Base-by-base conservation (phyloP, 2,888 invertebrate genomes). In the Galerucella calmariensis region DNA sequence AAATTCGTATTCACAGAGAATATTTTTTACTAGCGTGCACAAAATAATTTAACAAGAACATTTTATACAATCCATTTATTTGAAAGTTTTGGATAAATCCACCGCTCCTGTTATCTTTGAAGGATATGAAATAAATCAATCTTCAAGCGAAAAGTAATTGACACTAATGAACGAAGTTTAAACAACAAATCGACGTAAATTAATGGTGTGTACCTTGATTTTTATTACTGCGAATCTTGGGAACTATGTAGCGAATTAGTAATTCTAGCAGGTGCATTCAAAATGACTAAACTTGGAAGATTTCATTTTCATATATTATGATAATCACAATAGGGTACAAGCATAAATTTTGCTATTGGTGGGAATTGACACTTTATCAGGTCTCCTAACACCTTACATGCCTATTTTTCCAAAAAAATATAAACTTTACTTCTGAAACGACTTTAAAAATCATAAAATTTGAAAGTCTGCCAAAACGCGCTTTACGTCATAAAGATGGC, bases 111-210 rank as follows among this genome's bases (percentile, higher is more conserved):
- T 69, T 69, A 16, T 41, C 16, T 69, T 27, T 69, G 46, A 27
- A 44, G 27, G 69, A 69, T 35, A 62, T 27, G 48, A 46, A 51
- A 56, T 46, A 46, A 48, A 69, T 69, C 69, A 69, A 69, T 69
- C 69, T 69, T 46, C n/a, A 24, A 46, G 14, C 59, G 27, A 59
- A 48, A 48, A 20, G 48, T 69, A 62, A 69, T 61, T 62, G 69
- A 69, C 69, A 46, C 62, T 69, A 69, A 69, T 69, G 69, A 69
- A 62, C 48, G 20, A 62, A 62, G 51, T 35, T 62, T 35, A 69
- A 69, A 62, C 62, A 62, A 69, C 44, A 8, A 48, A 62, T 16
- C 51, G 69, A 67, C 67, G 27, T 51, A 27, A 67, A 67, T 53
- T 51, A 53, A 67, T 67, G 67, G 41, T 35, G 12, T 35, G 27